These are phyloP conservation scores for Caiman crocodilus DNA, from an alignment of 2,797 vertebrate species.

Conservation along the genomic window DNA sequence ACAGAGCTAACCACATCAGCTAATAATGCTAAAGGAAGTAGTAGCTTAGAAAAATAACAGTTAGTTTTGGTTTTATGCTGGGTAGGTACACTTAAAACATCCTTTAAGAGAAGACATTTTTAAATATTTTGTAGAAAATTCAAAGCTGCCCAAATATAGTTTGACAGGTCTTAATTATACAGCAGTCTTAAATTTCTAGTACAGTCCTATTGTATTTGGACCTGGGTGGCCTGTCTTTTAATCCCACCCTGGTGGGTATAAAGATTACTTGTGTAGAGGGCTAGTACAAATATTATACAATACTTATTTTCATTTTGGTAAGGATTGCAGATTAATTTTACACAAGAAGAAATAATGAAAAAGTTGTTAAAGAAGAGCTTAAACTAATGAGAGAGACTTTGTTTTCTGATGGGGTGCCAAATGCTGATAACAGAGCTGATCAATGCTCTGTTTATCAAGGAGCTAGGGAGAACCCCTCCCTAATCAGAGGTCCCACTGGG, in stretches of 20 bases:
- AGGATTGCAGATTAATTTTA: conserved; percentile 46
- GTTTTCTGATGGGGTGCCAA: too few species aligned
- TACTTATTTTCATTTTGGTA: neutral
- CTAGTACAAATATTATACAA: conserved; percentile 36
- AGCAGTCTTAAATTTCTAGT: conserved; percentile 15
- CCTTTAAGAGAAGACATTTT: neutral
- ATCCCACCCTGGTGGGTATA: neutral
- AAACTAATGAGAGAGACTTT: too few species aligned
- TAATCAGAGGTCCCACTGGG: too few species aligned
- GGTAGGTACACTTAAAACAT: neutral
- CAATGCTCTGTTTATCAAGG: too few species aligned
- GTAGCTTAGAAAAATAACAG: neutral
- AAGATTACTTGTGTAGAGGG: conserved; percentile 20
- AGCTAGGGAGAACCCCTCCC: too few species aligned
- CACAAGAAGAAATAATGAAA: conserved; percentile 32
- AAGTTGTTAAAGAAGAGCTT: conserved; percentile 37
- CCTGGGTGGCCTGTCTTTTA: conserved; percentile 1
- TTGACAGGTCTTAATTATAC: neutral
- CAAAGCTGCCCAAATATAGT: neutral
- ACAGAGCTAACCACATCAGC: neutral
- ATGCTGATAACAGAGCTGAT: too few species aligned
- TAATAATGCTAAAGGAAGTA: neutral
- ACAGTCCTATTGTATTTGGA: neutral
- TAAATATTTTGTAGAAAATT: neutral
- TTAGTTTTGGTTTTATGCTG: neutral